Evolutionary conservation across 2,797 vertebrate species (phyloP), one percentile per base, ranked within the genome.

Genomic region (Sebastes kiyomatsui): DNA sequence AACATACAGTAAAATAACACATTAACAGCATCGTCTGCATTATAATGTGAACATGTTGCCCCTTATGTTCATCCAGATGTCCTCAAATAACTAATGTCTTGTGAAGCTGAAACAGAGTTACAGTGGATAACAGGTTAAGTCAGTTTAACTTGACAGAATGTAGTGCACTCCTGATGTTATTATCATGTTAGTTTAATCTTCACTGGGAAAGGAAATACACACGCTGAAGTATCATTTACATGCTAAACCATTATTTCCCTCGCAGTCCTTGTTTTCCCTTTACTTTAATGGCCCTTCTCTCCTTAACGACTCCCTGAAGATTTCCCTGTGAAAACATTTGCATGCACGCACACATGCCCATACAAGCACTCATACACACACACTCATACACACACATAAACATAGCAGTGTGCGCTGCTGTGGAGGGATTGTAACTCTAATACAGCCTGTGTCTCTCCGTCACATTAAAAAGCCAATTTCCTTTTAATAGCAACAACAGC

Each of bases 401-500:
- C 46, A 46, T n/a, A 20, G 58, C 18, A 14, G 18, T 27, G 60
- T 61, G 66, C 46, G 59, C 46, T 56, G 33, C 27, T 72, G 69
- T 55, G 8, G 74, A 72, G 67, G 66, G 68, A 65, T 54, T 85
- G 67, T 68, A 78, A 85, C 88, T 87, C 87, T 71, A 72, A 84
- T 79, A 67, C 81, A 76, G 88, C 74, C 64, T 71, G 81, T 86
- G 84, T 88, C 83, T 87, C 77, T 74, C 77, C 58, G 66, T 91
- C 84, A 77, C 88, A 91, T 95, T 93, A 91, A 90, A 94, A 93
- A 91, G 85, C 81, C 91, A 90, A 93, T 95, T 94, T 94, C 89
- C 94, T 92, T 94, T 95, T 93, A 94, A 95, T 94, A 91, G 91
- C 89, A 83, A 72, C 91, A 95, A 91, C 93, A 95, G 93, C 92